Evolutionary conservation across 1,140 invertebrate species (phyloP).

Genomic region (Anoplolepis gracilipes): DNA sequence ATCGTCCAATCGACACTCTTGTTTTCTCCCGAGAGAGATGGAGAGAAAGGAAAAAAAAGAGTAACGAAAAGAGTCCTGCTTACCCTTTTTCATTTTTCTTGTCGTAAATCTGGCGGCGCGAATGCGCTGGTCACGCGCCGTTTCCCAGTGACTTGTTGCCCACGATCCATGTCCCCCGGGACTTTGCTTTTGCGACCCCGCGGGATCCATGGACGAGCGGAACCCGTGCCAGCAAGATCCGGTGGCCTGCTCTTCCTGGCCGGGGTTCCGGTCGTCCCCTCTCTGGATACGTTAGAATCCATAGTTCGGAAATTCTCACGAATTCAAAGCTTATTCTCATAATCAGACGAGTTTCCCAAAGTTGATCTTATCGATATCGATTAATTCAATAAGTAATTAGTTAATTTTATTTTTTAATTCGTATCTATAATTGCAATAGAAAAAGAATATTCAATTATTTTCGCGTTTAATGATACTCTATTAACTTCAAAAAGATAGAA

Average conservation of each 20-base stretch:
- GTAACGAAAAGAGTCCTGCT: background rate
- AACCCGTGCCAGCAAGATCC: slow-evolving; percentile 68
- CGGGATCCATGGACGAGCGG: slow-evolving; percentile 34
- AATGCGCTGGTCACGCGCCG: slow-evolving; percentile 71
- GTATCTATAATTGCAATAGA: background rate
- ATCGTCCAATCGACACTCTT: background rate
- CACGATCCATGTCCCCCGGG: slow-evolving; percentile 72
- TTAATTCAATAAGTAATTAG: background rate
- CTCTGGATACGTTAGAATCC: slow-evolving; percentile 9
- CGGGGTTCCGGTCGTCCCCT: slow-evolving; percentile 33
- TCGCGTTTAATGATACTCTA: background rate
- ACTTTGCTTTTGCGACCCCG: slow-evolving; percentile 48
- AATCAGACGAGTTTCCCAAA: background rate
- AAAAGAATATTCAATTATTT: background rate
- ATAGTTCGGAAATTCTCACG: slow-evolving; percentile 38
- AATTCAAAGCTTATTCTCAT: slow-evolving; percentile 3
- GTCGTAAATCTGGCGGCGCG: slow-evolving; percentile 66
- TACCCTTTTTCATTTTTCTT: slow-evolving; percentile 66
- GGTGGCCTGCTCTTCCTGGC: slow-evolving; percentile 54
- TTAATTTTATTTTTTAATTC: slow-evolving; percentile 10
- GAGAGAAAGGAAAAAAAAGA: background rate
- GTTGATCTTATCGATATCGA: background rate
- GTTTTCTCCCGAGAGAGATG: background rate
- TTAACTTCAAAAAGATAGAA: background rate
- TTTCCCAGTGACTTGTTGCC: slow-evolving; percentile 78